Evolutionary conservation across 1,140 invertebrate species (phyloP).

Genomic region (Mycetomoellerius zeteki): DNA sequence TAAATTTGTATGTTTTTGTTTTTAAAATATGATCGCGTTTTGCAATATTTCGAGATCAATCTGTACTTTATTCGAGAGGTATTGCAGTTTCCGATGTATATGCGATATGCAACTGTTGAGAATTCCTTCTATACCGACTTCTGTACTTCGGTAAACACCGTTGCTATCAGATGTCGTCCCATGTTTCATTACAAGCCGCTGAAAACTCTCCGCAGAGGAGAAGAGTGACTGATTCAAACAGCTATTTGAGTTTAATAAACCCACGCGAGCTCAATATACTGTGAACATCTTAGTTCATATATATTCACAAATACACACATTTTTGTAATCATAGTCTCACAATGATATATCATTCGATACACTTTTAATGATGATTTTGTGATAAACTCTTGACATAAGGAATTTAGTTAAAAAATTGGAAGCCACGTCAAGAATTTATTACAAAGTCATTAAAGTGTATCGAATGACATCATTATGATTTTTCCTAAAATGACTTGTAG

Average conservation of each 20-base stretch:
- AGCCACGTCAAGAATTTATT: too few species aligned
- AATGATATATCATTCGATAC: too few species aligned
- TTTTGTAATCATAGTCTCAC: background rate
- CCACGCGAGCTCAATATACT: background rate
- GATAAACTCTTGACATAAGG: too few species aligned
- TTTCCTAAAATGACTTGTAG: too few species aligned
- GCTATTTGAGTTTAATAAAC: background rate
- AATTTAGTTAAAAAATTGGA: too few species aligned
- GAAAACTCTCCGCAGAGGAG: background rate
- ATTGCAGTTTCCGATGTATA: slow-evolving; percentile 21
- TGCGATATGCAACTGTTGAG: background rate
- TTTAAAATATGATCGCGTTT: background rate
- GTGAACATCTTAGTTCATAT: background rate
- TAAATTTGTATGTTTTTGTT: background rate
- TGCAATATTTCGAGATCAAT: background rate
- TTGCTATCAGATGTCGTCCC: slow-evolving; percentile 63
- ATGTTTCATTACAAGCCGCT: background rate
- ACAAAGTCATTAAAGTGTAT: too few species aligned
- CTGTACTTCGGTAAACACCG: background rate
- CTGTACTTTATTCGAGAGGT: slow-evolving; percentile 8
- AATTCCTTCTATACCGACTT: slow-evolving; percentile 68
- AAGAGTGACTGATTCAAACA: background rate
- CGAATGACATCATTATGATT: too few species aligned
- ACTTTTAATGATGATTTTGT: too few species aligned
- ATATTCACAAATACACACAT: background rate